These are phyloP conservation scores for Philotrypesis tridentata DNA, from an alignment of 1,140 invertebrate genomes.

Conservation along the genomic window DNA sequence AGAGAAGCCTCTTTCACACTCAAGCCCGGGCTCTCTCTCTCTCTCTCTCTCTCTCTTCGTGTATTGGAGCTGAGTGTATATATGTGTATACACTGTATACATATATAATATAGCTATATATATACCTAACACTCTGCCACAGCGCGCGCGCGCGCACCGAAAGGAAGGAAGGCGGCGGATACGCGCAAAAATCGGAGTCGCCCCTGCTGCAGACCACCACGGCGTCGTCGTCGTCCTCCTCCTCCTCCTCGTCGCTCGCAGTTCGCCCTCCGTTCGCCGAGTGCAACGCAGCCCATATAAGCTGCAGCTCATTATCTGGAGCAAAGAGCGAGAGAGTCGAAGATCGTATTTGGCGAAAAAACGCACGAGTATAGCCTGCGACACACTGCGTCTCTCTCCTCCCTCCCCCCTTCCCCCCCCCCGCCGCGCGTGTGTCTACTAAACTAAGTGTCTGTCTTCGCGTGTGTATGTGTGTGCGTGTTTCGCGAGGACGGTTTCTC, in stretches of 20 bases:
- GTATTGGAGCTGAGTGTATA: not conserved
- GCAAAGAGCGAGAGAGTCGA: not conserved
- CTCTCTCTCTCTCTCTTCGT: not conserved
- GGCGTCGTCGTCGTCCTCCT: not conserved
- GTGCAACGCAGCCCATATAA: not conserved
- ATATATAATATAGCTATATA: not conserved
- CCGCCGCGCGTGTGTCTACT: not conserved
- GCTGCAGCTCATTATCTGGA: not conserved
- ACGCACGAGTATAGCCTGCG: not conserved
- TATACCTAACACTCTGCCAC: not conserved
- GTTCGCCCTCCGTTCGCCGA: not conserved
- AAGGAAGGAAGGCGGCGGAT: not conserved
- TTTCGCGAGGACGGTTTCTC: not conserved
- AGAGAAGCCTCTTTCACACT: not conserved
- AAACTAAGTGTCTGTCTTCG: not conserved
- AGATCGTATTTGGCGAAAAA: not conserved
- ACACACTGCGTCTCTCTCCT: constrained; percentile 2
- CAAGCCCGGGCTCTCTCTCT: not conserved
- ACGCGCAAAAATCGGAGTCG: not conserved
- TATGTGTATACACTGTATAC: not conserved
- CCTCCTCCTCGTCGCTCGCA: not conserved
- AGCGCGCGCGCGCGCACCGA: not conserved
- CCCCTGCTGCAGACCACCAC: not conserved
- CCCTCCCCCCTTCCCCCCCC: too few relatives aligned
- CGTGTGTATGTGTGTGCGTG: not conserved